phyloP scores from a whole-genome alignment of 2,797 vertebrate species.

The Falco biarmicus region DNA sequence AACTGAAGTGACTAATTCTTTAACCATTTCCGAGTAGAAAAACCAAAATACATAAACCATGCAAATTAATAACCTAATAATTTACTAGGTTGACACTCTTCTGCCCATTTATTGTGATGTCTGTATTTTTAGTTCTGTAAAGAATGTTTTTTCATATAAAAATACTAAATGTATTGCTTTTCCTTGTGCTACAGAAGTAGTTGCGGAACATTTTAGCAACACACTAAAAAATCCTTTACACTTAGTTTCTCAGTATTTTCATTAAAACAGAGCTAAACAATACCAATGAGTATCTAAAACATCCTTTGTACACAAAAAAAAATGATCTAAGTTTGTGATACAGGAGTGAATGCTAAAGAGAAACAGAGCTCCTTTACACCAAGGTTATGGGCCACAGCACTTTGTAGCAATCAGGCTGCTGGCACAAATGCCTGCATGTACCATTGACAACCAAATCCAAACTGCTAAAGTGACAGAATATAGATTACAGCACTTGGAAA shows the following conservation, averaged over 20 bases:
- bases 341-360: background rate
- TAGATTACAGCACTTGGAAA: background rate
- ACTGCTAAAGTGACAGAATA: constrained; percentile 64
- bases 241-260: background rate
- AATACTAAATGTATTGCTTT: background rate
- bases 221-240: background rate
- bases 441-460: constrained; percentile 70
- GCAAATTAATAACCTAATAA: background rate
- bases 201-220: background rate
- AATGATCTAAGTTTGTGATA: background rate
- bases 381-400: background rate
- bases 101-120: background rate
- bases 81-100: background rate
- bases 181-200: background rate
- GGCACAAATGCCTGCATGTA: constrained; percentile 68
- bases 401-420: constrained; percentile 67
- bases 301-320: background rate
- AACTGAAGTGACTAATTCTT: background rate
- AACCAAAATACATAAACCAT: background rate
- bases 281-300: background rate
- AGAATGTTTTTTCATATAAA: background rate
- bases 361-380: background rate
- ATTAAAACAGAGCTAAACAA: background rate
- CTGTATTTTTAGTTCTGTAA: background rate
- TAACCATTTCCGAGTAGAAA: background rate